Base-by-base conservation (phyloP, 2,797 vertebrate genomes). In the Botia almorhae region DNA sequence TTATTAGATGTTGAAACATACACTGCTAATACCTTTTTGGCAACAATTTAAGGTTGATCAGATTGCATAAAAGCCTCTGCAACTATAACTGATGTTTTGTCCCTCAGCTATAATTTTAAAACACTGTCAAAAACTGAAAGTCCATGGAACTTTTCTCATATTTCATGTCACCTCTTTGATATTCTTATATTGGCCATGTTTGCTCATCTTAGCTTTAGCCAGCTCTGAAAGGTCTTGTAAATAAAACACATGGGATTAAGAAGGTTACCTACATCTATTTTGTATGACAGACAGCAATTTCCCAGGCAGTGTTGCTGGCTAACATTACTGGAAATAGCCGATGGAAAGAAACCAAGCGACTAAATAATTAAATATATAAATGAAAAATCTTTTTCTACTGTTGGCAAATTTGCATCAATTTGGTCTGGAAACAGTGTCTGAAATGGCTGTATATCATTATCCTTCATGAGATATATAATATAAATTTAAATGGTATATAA, bases 71-170 rank as follows among this genome's bases (percentile, higher is more conserved):
- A 39, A 67, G 33, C 12, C 2, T 26, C 6, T 36, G 36, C 36
- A 39, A 7, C 7, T 39, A 8, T 7, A 36, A 36, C 3, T 36
- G 55, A 29, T 68, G 74, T 76, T 76, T 43, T n/a, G 63, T 68
- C 19, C 23, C 16, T 60, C 36, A 12, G 48, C 29, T 65, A 43
- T 23, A 53, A 33, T 78, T 78, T 33, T 60, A 60, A n/a, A 56
- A n/a, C 16, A 39, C 21, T 65, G 61, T 53, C 48, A 75, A 36
- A 26, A 64, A 33, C n/a, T 51, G n/a, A 75, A 4, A 13, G 26
- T 33, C 23, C 19, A 73, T 26, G 17, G 8, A 19, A 58, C 39
- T 33, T n/a, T 53, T 16, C 51, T 56, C 16, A 21, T 6, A 56
- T 56, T 56, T 23, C 8, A 23, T 13, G 21, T 58, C 56, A 58